Conservation (phyloP, 2,888 invertebrate species). For the Thymelicus lineola region DNA sequence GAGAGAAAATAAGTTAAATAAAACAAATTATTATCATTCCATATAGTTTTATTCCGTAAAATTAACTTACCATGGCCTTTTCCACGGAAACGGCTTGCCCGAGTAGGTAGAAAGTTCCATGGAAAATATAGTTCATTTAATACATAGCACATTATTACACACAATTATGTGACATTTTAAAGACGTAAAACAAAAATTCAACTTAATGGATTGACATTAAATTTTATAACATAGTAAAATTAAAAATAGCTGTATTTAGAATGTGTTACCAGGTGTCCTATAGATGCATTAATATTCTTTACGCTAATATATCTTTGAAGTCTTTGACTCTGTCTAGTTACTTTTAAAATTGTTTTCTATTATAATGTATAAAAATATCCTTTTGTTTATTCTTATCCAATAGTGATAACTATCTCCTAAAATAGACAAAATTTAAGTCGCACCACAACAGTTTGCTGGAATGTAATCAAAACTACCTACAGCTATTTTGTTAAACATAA, state of each 20-base stretch:
- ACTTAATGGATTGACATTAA: conserved; percentile 27
- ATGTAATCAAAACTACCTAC: conserved; percentile 35
- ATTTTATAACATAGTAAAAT: conserved; percentile 42
- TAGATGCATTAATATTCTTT: not conserved
- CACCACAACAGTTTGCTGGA: conserved; percentile 4
- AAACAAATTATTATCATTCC: conserved; percentile 51
- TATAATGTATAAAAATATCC: conserved; percentile 32
- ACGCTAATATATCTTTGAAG: not conserved
- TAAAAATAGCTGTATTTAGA: conserved; percentile 38
- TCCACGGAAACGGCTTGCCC: conserved; percentile 76
- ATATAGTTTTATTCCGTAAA: conserved; percentile 70
- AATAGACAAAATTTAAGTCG: conserved; percentile 5
- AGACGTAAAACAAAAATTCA: conserved; percentile 21
- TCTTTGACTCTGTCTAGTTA: not conserved
- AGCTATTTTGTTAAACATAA: conserved; percentile 35
- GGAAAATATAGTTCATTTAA: conserved; percentile 78
- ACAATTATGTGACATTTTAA: conserved; percentile 48
- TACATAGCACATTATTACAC: conserved; percentile 65
- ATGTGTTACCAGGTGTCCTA: conserved; percentile 20
- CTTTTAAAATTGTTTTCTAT: not conserved
- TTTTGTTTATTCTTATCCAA: conserved; percentile 6
- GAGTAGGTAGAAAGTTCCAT: conserved; percentile 80
- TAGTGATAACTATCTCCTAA: not conserved
- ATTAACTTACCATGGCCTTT: conserved; percentile 81
- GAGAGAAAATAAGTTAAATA: conserved; percentile 49